Conservation (phyloP, 92 coral and sea anemone genomes). For the Epizoanthus fatuus region DNA sequence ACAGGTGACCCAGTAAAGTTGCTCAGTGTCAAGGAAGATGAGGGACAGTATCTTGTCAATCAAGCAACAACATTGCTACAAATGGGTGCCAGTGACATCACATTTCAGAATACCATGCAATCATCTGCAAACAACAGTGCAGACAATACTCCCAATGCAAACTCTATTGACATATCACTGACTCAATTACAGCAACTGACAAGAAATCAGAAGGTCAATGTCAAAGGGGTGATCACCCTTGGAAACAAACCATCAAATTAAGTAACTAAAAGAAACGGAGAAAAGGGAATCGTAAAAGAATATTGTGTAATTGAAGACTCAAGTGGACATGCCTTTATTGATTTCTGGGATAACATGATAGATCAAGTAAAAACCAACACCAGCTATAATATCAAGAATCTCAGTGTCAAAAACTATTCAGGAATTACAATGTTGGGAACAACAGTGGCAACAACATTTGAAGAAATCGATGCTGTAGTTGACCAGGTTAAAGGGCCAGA, state of each 20-base stretch:
- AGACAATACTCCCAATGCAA: slow-evolving; percentile 8
- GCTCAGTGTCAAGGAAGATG: slow-evolving; percentile 42
- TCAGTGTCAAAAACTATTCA: no score
- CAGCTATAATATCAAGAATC: no score
- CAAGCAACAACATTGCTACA: slow-evolving; percentile 41
- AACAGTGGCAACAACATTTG: no score
- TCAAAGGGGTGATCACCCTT: not conserved
- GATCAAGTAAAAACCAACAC: no score
- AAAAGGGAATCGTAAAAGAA: slow-evolving; percentile 7
- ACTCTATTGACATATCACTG: not conserved
- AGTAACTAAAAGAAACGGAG: not conserved
- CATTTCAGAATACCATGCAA: slow-evolving; percentile 25
- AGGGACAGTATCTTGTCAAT: slow-evolving; percentile 48
- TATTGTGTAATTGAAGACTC: not conserved
- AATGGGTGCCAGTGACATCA: slow-evolving; percentile 33
- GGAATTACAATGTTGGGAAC: no score
- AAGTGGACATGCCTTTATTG: not conserved
- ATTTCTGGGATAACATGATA: not conserved
- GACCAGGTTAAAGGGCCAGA: no score
- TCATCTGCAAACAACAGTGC: slow-evolving; percentile 25
- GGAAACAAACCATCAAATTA: not conserved
- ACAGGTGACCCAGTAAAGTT: slow-evolving; percentile 29
- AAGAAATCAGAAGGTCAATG: not conserved
- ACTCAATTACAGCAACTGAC: not conserved
- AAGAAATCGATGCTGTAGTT: no score